Evolutionary conservation across 2,888 invertebrate genomes (phyloP).

Genomic region (Drosophila maculinotata): DNA sequence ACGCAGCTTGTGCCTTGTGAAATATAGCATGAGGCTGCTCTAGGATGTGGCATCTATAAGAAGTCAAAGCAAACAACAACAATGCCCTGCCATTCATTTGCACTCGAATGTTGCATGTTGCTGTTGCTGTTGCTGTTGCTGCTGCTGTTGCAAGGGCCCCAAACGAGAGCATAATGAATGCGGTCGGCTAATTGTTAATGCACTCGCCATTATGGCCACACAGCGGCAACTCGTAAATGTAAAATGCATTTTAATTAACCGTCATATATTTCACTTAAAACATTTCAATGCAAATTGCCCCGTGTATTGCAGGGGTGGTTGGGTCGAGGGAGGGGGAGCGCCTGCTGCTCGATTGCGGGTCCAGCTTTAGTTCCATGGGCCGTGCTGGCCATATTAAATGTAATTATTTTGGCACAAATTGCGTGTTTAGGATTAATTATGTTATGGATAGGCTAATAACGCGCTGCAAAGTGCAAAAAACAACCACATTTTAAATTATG

Average conservation of each 20-base stretch:
- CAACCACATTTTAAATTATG: constrained; percentile 71
- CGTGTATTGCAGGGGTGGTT: neutral
- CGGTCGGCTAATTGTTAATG: constrained; percentile 80
- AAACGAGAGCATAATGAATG: constrained; percentile 68
- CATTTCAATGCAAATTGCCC: constrained; percentile 78
- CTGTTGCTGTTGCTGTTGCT: constrained; percentile 19
- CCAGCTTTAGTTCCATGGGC: constrained; percentile 20
- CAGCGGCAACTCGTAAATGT: constrained; percentile 68
- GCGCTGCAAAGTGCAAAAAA: constrained; percentile 74
- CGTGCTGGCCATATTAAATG: constrained; percentile 65
- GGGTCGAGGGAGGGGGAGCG: neutral
- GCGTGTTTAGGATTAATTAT: constrained; percentile 84
- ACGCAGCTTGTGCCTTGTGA: constrained; percentile 32
- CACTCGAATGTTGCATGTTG: constrained; percentile 29
- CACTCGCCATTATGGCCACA: constrained; percentile 68
- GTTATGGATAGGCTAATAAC: constrained; percentile 80
- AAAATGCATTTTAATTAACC: constrained; percentile 82
- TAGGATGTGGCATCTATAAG: constrained; percentile 48
- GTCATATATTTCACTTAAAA: constrained; percentile 74
- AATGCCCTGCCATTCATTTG: constrained; percentile 12
- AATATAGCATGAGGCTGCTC: constrained; percentile 49
- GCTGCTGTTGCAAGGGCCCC: constrained; percentile 33
- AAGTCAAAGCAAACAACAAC: constrained; percentile 10
- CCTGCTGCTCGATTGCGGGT: constrained; percentile 22
- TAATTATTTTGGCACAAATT: constrained; percentile 81